Evolutionary conservation across 2,888 invertebrate genomes (phyloP).

Genomic region (Strigamia maritima): DNA sequence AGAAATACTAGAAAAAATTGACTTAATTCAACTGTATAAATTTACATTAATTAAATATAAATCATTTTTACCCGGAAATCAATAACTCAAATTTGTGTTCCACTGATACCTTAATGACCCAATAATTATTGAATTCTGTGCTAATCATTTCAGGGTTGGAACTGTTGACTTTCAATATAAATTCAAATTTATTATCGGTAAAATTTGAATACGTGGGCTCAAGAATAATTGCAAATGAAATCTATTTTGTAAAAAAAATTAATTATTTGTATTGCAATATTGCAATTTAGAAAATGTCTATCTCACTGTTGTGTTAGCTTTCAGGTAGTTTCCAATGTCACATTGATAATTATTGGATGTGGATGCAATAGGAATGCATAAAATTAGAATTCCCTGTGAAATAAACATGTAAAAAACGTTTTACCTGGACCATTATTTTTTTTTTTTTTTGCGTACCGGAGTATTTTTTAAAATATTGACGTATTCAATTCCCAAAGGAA

Average conservation of each 20-base stretch:
- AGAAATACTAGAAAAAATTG: conserved; percentile 58
- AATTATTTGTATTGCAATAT: too few relatives aligned
- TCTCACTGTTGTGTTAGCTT: conserved; percentile 58
- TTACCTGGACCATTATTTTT: too few relatives aligned
- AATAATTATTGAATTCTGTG: conserved; percentile 64
- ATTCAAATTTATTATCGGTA: conserved; percentile 53
- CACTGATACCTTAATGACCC: conserved; percentile 68
- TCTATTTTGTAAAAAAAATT: neutral
- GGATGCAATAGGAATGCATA: conserved; percentile 66
- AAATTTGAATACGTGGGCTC: conserved; percentile 58
- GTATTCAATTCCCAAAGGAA: conserved; percentile 73
- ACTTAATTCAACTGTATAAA: neutral
- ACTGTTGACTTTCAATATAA: conserved; percentile 75
- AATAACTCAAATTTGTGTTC: conserved; percentile 74
- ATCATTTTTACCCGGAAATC: conserved; percentile 64
- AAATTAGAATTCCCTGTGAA: conserved; percentile 61
- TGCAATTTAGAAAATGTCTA: neutral
- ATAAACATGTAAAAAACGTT: neutral
- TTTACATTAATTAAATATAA: conserved; percentile 42
- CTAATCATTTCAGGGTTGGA: conserved; percentile 72
- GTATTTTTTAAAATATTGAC: conserved; percentile 61
- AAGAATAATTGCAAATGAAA: neutral
- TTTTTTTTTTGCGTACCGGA: conserved; percentile 37
- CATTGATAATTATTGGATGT: conserved; percentile 71
- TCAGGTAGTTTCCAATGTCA: conserved; percentile 91